Conservation (phyloP, 1,140 invertebrate genomes). For the Agrypnia vestita region DNA sequence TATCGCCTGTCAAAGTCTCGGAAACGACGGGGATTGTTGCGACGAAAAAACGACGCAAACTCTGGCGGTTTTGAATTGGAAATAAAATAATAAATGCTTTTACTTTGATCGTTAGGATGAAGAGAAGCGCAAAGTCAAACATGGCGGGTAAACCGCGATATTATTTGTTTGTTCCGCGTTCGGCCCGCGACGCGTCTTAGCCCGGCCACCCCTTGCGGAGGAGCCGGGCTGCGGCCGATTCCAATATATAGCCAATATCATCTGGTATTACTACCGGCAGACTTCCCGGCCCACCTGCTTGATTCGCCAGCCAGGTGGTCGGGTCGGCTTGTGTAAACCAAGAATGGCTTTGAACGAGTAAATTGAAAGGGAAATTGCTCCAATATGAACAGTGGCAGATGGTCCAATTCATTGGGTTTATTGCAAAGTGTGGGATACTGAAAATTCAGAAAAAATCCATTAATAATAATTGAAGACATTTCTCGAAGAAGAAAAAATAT, state of each 20-base stretch:
- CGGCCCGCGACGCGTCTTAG: slow-evolving; percentile 23
- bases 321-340: slow-evolving; percentile 38
- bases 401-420: slow-evolving; percentile 43
- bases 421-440: neutral
- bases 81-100: slow-evolving; percentile 56
- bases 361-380: slow-evolving; percentile 46
- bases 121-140: slow-evolving; percentile 57
- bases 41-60: slow-evolving; percentile 18
- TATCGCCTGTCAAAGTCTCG: slow-evolving; percentile 45
- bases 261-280: slow-evolving; percentile 24
- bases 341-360: slow-evolving; percentile 18
- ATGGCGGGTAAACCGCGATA: slow-evolving; percentile 51
- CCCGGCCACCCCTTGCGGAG: neutral
- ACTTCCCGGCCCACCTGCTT: slow-evolving; percentile 36
- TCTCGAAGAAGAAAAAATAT: too few species aligned
- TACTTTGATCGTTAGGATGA: slow-evolving; percentile 54
- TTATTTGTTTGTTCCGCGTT: slow-evolving; percentile 59
- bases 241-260: slow-evolving; percentile 60
- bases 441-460: too few species aligned
- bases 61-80: slow-evolving; percentile 28
- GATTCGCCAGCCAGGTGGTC: slow-evolving; percentile 31
- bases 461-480: too few species aligned
- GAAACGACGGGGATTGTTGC: slow-evolving; percentile 35
- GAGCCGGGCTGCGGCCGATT: slow-evolving; percentile 50
- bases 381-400: slow-evolving; percentile 46